A percentile compares a stretch with the other conserved stretches of the same genome.
phyloP scores from a whole-genome alignment of 2,113 vertebrate species.

The Carassius gibelio region DNA sequence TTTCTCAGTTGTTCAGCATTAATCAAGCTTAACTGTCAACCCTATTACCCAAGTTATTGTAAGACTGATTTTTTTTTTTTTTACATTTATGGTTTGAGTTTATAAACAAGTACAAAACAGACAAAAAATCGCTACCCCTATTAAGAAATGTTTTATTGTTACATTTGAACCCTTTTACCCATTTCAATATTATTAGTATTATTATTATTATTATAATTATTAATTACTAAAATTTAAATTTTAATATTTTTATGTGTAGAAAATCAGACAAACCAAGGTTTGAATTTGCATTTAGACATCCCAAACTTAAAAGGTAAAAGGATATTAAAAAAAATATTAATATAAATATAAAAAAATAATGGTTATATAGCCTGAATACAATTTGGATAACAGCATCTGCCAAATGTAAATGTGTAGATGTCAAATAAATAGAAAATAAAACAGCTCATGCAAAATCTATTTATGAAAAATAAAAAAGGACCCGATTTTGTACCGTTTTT shows the following conservation, averaged over 20 bases:
- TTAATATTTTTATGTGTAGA: too few species aligned
- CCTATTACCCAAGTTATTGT: background rate
- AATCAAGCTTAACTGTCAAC: background rate
- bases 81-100: background rate
- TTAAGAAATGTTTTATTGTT: background rate
- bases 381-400: background rate
- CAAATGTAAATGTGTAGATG: background rate
- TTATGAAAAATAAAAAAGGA: background rate
- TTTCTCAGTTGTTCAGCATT: background rate
- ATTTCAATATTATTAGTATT: too few species aligned
- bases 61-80: background rate
- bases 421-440: background rate
- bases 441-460: background rate
- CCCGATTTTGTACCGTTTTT: background rate
- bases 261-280: too few species aligned
- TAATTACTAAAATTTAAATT: too few species aligned
- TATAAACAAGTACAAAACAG: background rate
- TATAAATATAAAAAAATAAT: too few species aligned
- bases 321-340: too few species aligned
- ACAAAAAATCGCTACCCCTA: background rate
- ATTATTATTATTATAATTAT: too few species aligned
- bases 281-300: too few species aligned
- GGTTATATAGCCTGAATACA: background rate
- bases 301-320: too few species aligned
- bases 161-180: too few species aligned